Conservation (phyloP, 1,140 invertebrate genomes). For the Nomia melanderi region DNA sequence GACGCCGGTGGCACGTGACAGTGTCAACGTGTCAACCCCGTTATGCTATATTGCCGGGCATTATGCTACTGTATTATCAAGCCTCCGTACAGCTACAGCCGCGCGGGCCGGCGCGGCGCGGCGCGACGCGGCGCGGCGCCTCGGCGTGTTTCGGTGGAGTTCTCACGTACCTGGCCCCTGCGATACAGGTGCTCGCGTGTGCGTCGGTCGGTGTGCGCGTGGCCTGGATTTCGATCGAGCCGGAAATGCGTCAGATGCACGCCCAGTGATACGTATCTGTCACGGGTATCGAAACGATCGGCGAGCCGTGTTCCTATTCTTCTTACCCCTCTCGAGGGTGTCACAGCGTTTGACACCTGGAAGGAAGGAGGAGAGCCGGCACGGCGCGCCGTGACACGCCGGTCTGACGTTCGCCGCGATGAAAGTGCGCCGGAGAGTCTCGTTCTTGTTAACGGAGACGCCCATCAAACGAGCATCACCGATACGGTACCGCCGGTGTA, state of each 20-base stretch:
- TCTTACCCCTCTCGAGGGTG: background rate
- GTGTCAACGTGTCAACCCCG: slow-evolving; percentile 67
- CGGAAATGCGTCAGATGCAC: slow-evolving; percentile 59
- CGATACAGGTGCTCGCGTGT: background rate
- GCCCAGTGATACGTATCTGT: slow-evolving; percentile 47
- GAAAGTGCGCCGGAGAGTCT: background rate
- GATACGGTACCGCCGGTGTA: too few relatives aligned
- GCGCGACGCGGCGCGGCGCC: background rate
- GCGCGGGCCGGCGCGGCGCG: background rate
- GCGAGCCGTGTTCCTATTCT: slow-evolving; percentile 2
- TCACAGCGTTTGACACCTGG: background rate
- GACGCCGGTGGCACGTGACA: slow-evolving; percentile 65
- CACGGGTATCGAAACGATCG: slow-evolving; percentile 40
- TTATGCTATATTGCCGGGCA: slow-evolving; percentile 66
- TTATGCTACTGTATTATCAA: slow-evolving; percentile 67
- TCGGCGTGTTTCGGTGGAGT: slow-evolving; percentile 39
- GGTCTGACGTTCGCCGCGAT: background rate
- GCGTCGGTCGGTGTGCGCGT: slow-evolving; percentile 3
- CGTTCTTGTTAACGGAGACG: background rate
- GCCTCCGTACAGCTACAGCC: slow-evolving; percentile 54
- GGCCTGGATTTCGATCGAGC: slow-evolving; percentile 49
- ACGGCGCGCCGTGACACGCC: too few relatives aligned
- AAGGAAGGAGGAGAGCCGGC: background rate
- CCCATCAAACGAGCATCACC: background rate
- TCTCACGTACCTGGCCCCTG: slow-evolving; percentile 5